A percentile compares a stretch with the other conserved stretches of the same genome.
phyloP scores from a whole-genome alignment of 1,140 invertebrate genomes.

The Oncopodura yosiiana region DNA sequence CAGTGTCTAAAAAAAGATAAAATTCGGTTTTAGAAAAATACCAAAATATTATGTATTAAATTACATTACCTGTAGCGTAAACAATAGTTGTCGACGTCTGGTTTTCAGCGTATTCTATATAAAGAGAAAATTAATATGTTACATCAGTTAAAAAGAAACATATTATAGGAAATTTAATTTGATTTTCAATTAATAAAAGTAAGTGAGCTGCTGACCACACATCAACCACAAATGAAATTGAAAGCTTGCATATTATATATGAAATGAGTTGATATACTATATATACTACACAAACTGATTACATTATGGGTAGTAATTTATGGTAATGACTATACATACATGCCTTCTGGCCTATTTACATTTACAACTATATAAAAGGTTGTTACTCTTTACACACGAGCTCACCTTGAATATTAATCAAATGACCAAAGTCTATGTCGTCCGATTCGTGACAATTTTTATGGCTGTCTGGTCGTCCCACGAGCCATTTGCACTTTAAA shows the following conservation, averaged over 20 bases:
- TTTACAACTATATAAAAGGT: no score
- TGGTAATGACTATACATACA: no score
- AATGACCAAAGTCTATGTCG: conserved; percentile 2
- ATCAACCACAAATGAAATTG: background rate
- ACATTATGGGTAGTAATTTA: no score
- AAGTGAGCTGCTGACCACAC: no score
- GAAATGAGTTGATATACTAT: background rate
- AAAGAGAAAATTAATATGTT: background rate
- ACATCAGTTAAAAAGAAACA: background rate
- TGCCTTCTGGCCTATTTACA: no score
- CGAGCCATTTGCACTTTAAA: conserved; percentile 16
- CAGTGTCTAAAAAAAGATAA: no score
- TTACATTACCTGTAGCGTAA: background rate
- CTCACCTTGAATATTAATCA: conserved; percentile 20
- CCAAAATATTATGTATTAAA: background rate
- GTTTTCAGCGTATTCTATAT: conserved; percentile 13
- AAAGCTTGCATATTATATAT: background rate
- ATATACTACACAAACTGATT: no score
- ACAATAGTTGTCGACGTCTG: conserved; percentile 12
- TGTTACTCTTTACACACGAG: no score
- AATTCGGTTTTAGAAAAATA: background rate
- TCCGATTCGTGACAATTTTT: conserved; percentile 3
- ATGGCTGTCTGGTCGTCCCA: conserved; percentile 5
- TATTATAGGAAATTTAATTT: no score
- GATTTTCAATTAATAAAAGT: no score